A percentile compares a stretch with the other conserved stretches of the same genome.
Conservation (phyloP, 2,888 invertebrate species). For the Uropetala carovei region DNA sequence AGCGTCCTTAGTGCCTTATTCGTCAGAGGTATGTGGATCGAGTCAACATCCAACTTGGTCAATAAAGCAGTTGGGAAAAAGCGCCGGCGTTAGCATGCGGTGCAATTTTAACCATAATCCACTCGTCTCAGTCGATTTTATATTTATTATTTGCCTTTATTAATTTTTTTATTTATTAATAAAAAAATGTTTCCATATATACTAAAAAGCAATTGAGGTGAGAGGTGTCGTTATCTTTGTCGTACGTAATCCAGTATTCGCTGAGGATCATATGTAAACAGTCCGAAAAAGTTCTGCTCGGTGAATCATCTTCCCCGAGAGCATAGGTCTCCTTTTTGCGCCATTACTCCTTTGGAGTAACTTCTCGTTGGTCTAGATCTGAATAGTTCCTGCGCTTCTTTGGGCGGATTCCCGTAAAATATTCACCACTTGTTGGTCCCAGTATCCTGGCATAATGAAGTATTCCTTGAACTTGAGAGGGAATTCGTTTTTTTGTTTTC, state of each 20-base stretch:
- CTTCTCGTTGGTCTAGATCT: slow-evolving; percentile 10
- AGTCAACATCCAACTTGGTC: too few relatives aligned
- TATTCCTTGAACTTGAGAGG: background rate
- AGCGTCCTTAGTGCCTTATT: too few relatives aligned
- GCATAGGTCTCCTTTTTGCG: background rate
- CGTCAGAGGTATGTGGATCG: too few relatives aligned
- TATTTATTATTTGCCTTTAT: too few relatives aligned
- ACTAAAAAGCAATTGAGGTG: too few relatives aligned
- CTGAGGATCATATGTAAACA: background rate
- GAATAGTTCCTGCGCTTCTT: background rate
- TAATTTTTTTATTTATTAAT: too few relatives aligned
- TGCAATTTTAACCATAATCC: too few relatives aligned
- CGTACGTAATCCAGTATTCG: background rate
- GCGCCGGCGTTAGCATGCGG: too few relatives aligned
- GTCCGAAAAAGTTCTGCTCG: background rate
- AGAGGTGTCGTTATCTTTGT: too few relatives aligned
- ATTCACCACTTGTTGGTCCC: slow-evolving; percentile 14
- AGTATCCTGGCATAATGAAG: slow-evolving; percentile 7
- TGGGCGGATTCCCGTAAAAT: background rate
- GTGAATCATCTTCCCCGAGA: background rate
- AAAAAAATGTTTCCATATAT: too few relatives aligned
- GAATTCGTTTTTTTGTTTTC: background rate
- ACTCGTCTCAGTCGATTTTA: too few relatives aligned
- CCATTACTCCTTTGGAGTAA: background rate
- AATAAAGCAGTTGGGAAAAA: too few relatives aligned